Evolutionary conservation across 2,797 vertebrate genomes (phyloP).

Genomic region (Argya squamiceps): DNA sequence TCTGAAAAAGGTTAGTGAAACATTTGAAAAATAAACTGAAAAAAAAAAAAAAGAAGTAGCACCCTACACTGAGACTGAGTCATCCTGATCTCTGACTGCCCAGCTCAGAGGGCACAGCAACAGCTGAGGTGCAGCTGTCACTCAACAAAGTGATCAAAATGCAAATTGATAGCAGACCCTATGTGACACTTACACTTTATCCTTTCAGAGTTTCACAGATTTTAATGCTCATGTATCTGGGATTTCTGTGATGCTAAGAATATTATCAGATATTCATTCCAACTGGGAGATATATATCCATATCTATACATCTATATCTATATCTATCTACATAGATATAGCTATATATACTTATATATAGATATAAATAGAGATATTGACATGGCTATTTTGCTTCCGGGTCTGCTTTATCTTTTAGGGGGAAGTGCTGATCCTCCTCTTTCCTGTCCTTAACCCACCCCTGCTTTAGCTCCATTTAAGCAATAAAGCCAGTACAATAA

Average conservation of each 20-base stretch:
- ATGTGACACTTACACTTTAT: background rate
- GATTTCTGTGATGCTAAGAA: slow-evolving; percentile 19
- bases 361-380: background rate
- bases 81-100: background rate
- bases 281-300: background rate
- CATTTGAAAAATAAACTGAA: background rate
- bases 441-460: background rate
- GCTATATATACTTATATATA: too few relatives aligned
- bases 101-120: background rate
- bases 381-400: background rate
- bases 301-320: background rate
- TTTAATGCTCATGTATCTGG: background rate
- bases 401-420: background rate
- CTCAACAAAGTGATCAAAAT: slow-evolving; percentile 21
- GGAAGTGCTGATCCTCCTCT: background rate
- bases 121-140: background rate
- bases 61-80: background rate
- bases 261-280: background rate
- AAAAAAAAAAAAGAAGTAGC: background rate
- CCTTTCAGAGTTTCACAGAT: background rate
- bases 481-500: background rate
- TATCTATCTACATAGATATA: background rate
- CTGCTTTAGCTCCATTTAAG: background rate
- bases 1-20: background rate
- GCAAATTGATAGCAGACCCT: background rate